Evolutionary conservation across 2,113 vertebrate species (phyloP).

Genomic region (Mirza zaza): DNA sequence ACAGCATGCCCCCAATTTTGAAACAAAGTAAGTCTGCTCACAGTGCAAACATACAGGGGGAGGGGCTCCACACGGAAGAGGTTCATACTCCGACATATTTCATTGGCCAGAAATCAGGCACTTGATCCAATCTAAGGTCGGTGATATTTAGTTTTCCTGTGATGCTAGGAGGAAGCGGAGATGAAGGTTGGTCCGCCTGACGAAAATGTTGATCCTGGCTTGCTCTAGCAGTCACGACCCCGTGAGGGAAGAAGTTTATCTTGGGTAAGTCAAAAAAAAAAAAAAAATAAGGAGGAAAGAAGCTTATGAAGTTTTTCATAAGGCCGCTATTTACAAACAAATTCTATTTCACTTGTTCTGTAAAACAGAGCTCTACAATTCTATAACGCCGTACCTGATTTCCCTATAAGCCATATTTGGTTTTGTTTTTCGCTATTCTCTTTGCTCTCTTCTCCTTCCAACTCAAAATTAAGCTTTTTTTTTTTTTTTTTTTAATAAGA

Average conservation of each 20-base stretch:
- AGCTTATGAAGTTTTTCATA: not conserved
- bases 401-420: accelerated
- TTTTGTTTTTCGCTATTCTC: not conserved
- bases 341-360: not conserved
- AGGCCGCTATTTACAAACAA: not conserved
- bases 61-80: not conserved
- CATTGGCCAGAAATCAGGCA: not conserved
- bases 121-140: not conserved
- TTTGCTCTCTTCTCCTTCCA: not conserved
- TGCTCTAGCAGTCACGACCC: accelerated
- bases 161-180: accelerated
- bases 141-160: not conserved
- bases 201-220: accelerated
- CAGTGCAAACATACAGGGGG: accelerated
- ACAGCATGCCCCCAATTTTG: not conserved
- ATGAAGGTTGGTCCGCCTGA: accelerated
- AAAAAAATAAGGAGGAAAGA: not conserved
- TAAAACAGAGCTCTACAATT: not conserved
- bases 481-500: no score
- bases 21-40: not conserved
- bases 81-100: not conserved
- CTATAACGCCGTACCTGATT: not conserved
- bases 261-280: not conserved
- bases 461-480: not conserved
- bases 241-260: not conserved